Evolutionary conservation across 2,113 vertebrate species (phyloP).

Genomic region (Apodemus speciosus): DNA sequence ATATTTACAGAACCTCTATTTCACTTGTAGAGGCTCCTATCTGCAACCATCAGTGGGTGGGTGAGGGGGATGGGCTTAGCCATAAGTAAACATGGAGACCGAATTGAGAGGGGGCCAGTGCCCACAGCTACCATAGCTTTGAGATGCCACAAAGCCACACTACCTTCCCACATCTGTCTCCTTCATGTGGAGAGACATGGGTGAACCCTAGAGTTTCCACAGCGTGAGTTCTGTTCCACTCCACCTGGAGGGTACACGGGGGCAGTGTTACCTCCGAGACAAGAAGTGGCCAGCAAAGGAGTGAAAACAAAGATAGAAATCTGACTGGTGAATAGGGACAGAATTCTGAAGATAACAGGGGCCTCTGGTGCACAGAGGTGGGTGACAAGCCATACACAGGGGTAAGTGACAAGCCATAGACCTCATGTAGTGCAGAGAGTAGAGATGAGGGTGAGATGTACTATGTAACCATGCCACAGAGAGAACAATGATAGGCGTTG

Average conservation of each 20-base stretch:
- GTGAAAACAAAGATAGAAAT: background rate
- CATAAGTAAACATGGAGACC: background rate
- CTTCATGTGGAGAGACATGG: rapidly evolving
- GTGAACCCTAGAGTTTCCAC: rapidly evolving
- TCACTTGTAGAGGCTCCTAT: background rate
- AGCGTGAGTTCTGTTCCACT: background rate
- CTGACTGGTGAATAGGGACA: background rate
- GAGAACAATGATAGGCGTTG: too few species aligned
- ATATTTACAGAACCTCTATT: background rate
- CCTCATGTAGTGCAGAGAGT: rapidly evolving
- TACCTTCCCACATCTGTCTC: too few species aligned
- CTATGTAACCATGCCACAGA: rapidly evolving
- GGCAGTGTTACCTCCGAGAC: background rate
- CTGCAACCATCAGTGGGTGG: background rate
- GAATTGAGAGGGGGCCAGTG: too few species aligned
- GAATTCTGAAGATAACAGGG: background rate
- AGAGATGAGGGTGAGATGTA: rapidly evolving
- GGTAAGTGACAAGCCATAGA: too few species aligned
- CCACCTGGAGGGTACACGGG: rapidly evolving
- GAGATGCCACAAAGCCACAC: rapidly evolving
- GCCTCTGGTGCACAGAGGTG: too few species aligned
- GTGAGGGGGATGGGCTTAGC: too few species aligned
- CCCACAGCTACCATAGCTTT: background rate
- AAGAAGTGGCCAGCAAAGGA: background rate
- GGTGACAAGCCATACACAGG: background rate